Conservation (phyloP, 2,888 invertebrate genomes). For the Xestia c-nigrum region DNA sequence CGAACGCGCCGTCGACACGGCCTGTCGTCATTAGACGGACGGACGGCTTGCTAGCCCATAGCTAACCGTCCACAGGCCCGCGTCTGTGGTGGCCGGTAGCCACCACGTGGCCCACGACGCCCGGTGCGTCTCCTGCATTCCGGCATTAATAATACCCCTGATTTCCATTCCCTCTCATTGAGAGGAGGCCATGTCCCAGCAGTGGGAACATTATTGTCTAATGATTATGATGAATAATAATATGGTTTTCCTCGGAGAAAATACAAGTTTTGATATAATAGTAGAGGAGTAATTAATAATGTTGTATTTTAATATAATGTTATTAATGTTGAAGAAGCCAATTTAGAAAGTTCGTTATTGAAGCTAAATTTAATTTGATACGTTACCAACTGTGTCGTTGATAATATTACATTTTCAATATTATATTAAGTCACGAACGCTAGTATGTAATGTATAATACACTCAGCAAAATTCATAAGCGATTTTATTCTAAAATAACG, state of each 20-base stretch:
- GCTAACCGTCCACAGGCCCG: no score
- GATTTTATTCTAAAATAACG: background rate
- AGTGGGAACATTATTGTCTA: no score
- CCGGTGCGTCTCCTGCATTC: no score
- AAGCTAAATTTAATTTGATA: conserved; percentile 15
- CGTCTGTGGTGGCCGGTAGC: no score
- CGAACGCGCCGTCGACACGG: no score
- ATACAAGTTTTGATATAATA: conserved; percentile 5
- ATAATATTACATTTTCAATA: background rate
- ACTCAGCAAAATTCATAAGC: background rate
- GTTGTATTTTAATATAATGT: background rate
- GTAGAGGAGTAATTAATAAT: conserved; percentile 30
- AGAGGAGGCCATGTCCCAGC: no score
- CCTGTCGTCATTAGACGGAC: no score
- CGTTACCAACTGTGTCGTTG: background rate
- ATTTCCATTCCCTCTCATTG: no score
- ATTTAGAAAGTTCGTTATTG: conserved; percentile 39
- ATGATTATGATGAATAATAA: background rate
- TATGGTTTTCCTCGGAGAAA: background rate
- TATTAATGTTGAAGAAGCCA: conserved; percentile 42
- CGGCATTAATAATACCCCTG: no score
- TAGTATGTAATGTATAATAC: background rate
- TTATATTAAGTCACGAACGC: background rate
- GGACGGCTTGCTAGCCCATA: no score
- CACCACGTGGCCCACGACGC: no score